A percentile compares a stretch with the other conserved stretches of the same genome.
Evolutionary conservation across 2,113 vertebrate genomes (phyloP).

Genomic region (Oophaga pumilio): DNA sequence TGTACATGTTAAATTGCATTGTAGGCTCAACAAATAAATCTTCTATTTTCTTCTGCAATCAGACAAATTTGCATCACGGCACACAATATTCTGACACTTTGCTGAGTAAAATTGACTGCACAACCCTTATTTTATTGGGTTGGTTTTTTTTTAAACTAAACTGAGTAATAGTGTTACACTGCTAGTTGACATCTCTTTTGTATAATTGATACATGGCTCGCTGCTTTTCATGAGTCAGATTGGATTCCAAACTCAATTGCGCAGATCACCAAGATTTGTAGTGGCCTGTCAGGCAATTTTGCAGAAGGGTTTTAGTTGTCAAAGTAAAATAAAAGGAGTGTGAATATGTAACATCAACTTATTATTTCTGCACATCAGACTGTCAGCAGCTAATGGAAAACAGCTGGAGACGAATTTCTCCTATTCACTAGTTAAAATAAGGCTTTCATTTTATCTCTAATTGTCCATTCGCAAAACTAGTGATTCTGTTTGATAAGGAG

Average conservation of each 20-base stretch:
- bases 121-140: conserved; percentile 29
- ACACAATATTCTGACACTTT: not conserved
- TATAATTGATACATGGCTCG: conserved; percentile 55
- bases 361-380: conserved; percentile 50
- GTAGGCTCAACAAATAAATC: not conserved
- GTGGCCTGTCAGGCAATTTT: conserved; percentile 46
- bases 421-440: conserved; percentile 16
- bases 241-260: conserved; percentile 55
- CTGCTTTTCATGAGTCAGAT: conserved; percentile 49
- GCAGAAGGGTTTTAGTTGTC: conserved; percentile 50
- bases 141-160: conserved; percentile 36
- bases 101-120: conserved; percentile 37
- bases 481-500: not conserved
- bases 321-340: conserved; percentile 49
- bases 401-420: conserved; percentile 31
- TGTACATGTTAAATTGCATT: not conserved
- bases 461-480: not conserved
- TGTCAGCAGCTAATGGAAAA: conserved; percentile 50
- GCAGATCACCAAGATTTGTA: conserved; percentile 53
- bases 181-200: conserved; percentile 52
- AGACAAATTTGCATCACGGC: not conserved
- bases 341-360: conserved; percentile 52
- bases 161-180: conserved; percentile 46
- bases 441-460: conserved; percentile 18
- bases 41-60: conserved; percentile 2